phyloP scores from a whole-genome alignment of 1,140 invertebrate species.

The Apis florea region DNA sequence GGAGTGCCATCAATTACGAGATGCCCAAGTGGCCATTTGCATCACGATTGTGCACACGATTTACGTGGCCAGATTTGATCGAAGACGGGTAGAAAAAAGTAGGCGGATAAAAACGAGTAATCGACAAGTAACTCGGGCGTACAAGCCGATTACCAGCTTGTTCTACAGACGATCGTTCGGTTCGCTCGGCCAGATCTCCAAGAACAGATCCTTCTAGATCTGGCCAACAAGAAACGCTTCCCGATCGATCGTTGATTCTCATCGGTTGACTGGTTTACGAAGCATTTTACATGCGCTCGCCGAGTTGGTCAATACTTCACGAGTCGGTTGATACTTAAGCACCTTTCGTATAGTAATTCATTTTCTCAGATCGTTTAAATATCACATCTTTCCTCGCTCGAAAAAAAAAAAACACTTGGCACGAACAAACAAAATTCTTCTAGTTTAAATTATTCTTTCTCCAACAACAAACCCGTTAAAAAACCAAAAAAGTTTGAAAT shows the following conservation, averaged over 20 bases:
- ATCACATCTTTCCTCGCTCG: no score
- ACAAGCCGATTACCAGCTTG: slow-evolving; percentile 41
- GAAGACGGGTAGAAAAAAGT: slow-evolving; percentile 1
- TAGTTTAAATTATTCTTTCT: no score
- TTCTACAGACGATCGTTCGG: slow-evolving; percentile 6
- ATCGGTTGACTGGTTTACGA: background rate
- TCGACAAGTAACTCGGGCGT: slow-evolving; percentile 22
- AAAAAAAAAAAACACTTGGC: no score
- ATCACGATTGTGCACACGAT: background rate
- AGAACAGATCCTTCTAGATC: slow-evolving; percentile 6
- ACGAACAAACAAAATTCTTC: no score
- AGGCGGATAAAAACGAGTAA: slow-evolving; percentile 29
- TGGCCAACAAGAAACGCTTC: background rate
- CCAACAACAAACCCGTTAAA: no score
- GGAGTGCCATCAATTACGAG: slow-evolving; percentile 17
- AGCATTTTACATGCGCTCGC: background rate
- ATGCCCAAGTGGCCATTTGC: background rate
- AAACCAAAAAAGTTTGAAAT: no score
- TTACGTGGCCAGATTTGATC: background rate
- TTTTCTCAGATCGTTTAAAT: no score
- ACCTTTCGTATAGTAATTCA: no score
- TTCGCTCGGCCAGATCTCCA: background rate
- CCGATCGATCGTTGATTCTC: slow-evolving; percentile 3
- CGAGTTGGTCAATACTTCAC: background rate
- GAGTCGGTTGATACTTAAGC: background rate